Base-by-base conservation (phyloP, 2,797 vertebrate species). In the Coranthus polyacanthus region DNA sequence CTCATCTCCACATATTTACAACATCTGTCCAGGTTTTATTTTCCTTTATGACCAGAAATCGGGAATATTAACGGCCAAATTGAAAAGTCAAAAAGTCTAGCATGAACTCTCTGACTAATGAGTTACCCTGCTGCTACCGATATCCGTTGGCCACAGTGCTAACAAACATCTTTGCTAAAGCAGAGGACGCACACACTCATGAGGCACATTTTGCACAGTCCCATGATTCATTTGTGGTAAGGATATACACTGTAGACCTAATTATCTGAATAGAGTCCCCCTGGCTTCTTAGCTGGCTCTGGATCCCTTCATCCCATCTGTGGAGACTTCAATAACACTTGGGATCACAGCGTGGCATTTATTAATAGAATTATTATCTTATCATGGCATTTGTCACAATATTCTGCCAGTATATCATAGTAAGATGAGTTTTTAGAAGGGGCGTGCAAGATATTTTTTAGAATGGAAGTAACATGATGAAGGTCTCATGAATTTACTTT, bases 231-330 rank as follows among this genome's bases (percentile, higher is more conserved):
- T 53, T 34, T 44, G 41, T 59, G 59, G 9, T 46, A 39, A 21
- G 34, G 37, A 64, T 68, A 68, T 55, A 29, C 61, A 68, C 64
- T 8, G 13, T 29, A 71, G 68, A 80, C 66, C 75, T 74, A 63
- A 87, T 86, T 79, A 79, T 67, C 51, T 57, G 62, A 75, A 53
- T 64, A 42, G 2, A 26, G 46, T 56, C 54, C 56, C 46, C 13
- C 39, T n/a, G 52, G 66, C 50, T 38, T 81, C 53, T 63, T 29
- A 46, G 65, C 68, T 67, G 42, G 34, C 71, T 72, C 55, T 49
- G 65, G 41, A 15, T 66, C 49, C 38, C 67, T 66, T 65, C 49
- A 63, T 62, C 49, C 68, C 46, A 12, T 69, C 36, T 56, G 51
- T 65, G 34, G 58, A 50, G 50, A 46, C 45, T 42, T 20, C 15